Evolutionary conservation across 2,888 invertebrate genomes (phyloP), one percentile per base, ranked within the genome.

Genomic region (Chelonus formosanus): DNA sequence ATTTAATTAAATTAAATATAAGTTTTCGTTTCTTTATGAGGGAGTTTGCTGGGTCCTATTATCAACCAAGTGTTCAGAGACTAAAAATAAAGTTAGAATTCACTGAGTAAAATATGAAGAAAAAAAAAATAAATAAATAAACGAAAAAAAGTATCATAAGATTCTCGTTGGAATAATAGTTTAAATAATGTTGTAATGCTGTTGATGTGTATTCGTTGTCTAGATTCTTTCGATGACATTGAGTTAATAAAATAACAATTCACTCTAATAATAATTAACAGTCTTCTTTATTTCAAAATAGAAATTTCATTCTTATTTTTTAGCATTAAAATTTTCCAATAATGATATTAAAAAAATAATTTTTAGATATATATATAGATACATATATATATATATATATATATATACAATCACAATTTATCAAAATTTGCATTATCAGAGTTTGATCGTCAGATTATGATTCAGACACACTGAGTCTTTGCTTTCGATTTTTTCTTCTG

Each of bases 401-500:
- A 47, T 35, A 58, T 48, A n/a, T 45, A 57, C 43, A 32, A 31
- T 57, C 31, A 57, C 44, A 57, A 8, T 57, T 56, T 6, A 7
- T 55, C 20, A 20, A 20, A 20, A 20, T 20, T 20, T 20, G 20
- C 20, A 20, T 20, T 20, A 2, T 1, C 20, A 20, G 20, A 20
- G 20, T 20, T 6, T 31, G 8, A 59, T 10, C 6, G 10, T 44
- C 7, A 10, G 8, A n/a, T 59, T 8, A 59, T 35, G 59, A 47
- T 47, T 59, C 59, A 36, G 59, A 34, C 6, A 20, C 6, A 36
- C 36, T 58, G 3, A 64, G 36, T 35, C 52, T 58, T 5, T 64
- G 36, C 6, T 64, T 64, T 34, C 32, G 69, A 69, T 54, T 65
- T 74, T 48, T 72, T 63, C 80, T 75, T 10, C 73, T 80, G 8